A percentile compares a stretch with the other conserved stretches of the same genome.
Evolutionary conservation across 2,888 invertebrate species (phyloP).

Genomic region (Phasia obesa): DNA sequence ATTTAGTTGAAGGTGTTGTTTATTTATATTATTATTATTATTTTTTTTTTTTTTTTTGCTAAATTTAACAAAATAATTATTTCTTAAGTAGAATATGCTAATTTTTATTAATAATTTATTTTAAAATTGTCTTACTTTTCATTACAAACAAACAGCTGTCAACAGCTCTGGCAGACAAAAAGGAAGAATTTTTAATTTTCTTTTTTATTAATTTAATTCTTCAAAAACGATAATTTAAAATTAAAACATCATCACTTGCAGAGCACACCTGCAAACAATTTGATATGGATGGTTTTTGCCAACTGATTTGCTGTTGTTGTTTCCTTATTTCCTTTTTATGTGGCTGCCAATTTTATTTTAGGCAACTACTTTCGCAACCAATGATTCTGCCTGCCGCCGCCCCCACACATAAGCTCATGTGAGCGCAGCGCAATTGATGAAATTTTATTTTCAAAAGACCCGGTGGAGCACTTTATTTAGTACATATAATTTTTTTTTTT

Average conservation of each 20-base stretch:
- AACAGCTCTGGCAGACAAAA: slow-evolving; percentile 56
- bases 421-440: not conserved
- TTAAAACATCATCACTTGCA: slow-evolving; percentile 65
- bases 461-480: no score
- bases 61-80: slow-evolving; percentile 36
- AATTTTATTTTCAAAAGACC: not conserved
- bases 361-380: slow-evolving; percentile 6
- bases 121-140: slow-evolving; percentile 17
- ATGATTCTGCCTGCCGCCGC: slow-evolving; percentile 13
- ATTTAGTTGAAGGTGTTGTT: slow-evolving; percentile 50
- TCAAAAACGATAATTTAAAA: slow-evolving; percentile 42
- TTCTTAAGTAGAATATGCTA: not conserved
- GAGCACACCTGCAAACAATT: slow-evolving; percentile 68
- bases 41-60: not conserved
- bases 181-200: not conserved
- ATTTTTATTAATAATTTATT: slow-evolving; percentile 14
- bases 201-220: slow-evolving; percentile 5
- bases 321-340: slow-evolving; percentile 62
- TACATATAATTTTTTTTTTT: not conserved
- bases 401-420: slow-evolving; percentile 6
- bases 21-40: no score
- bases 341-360: slow-evolving; percentile 62
- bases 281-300: slow-evolving; percentile 51
- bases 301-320: slow-evolving; percentile 30
- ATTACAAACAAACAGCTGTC: slow-evolving; percentile 50